Conservation (phyloP, 30 jellyfish, hydroid and myxozoan genomes). For the Cassiopea xamachana region DNA sequence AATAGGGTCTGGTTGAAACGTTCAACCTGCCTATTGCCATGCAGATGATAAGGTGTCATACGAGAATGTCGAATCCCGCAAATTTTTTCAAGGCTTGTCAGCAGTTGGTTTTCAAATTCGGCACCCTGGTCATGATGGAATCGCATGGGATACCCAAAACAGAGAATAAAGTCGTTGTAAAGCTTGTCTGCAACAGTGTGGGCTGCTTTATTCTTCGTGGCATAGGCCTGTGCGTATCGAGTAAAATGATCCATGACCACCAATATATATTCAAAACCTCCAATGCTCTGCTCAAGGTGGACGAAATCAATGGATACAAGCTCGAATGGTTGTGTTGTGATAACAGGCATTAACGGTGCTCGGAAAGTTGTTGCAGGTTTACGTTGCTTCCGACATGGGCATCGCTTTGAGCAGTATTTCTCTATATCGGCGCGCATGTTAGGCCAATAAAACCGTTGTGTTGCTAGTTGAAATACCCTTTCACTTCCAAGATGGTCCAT, state of each 20-base stretch:
- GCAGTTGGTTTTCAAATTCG: constrained; percentile 39
- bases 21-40: constrained; percentile 28
- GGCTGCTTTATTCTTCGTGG: constrained; percentile 62
- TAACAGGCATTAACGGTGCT: constrained; percentile 48
- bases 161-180: constrained; percentile 23
- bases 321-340: constrained; percentile 54
- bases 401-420: constrained; percentile 5
- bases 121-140: constrained; percentile 49
- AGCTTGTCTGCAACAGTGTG: constrained; percentile 45
- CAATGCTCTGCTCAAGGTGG: constrained; percentile 47
- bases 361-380: constrained; percentile 7
- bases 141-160: constrained; percentile 43
- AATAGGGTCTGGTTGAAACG: constrained; percentile 27
- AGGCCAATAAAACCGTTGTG: constrained; percentile 71
- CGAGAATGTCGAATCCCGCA: constrained; percentile 2
- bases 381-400: constrained; percentile 36
- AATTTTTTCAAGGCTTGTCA: neutral
- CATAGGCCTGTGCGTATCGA: constrained; percentile 73
- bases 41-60: constrained; percentile 45
- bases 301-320: constrained; percentile 24
- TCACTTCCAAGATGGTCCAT: constrained; percentile 68
- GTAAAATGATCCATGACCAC: constrained; percentile 66
- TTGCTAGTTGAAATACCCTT: constrained; percentile 63
- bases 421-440: constrained; percentile 55
- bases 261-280: constrained; percentile 61